phyloP scores from a whole-genome alignment of 2,797 vertebrate genomes.

The Hydrocynus forskahlii region DNA sequence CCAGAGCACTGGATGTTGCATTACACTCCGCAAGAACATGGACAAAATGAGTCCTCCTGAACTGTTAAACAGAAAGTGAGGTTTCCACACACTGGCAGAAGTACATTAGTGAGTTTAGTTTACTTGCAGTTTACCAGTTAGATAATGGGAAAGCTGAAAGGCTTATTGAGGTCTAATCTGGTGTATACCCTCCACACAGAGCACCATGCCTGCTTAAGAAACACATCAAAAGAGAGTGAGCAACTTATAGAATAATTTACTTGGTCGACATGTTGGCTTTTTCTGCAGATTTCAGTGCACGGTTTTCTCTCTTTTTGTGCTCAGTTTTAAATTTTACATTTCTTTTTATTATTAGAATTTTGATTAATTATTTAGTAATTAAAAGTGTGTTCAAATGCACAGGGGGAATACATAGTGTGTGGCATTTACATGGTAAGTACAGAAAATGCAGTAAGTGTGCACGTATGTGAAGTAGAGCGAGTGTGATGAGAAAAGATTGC shows the following conservation, averaged over 20 bases:
- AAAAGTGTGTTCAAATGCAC: no score
- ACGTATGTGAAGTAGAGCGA: constrained; percentile 3
- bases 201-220: not conserved
- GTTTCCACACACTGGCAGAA: no score
- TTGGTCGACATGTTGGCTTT: not conserved
- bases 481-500: not conserved
- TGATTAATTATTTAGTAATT: no score
- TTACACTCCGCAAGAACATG: not conserved
- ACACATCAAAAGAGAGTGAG: not conserved
- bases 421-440: no score
- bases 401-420: not conserved
- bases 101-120: no score
- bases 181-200: no score
- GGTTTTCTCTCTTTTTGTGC: no score
- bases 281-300: not conserved
- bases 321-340: no score
- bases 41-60: not conserved
- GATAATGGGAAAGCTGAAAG: no score
- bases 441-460: not conserved
- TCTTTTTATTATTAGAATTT: no score
- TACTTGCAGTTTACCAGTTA: no score
- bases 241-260: not conserved
- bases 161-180: no score
- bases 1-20: not conserved
- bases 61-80: not conserved